phyloP scores from a whole-genome alignment of 2,888 invertebrate genomes.

The Erebia epiphron region DNA sequence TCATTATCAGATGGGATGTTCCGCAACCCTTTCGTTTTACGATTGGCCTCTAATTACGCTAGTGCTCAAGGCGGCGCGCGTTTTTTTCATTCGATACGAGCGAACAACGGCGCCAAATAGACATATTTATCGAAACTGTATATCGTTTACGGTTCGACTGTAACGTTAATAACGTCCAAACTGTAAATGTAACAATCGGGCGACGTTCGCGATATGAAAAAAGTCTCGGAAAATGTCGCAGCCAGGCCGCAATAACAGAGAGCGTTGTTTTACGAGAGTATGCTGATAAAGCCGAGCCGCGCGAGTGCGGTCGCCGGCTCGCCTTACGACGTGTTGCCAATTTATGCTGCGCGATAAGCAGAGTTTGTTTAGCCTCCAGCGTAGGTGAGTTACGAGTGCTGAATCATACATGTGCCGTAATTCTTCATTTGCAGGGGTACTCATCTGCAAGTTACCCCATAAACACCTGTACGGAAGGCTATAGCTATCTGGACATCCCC shows the following conservation, averaged over 20 bases:
- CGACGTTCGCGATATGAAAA: conserved; percentile 73
- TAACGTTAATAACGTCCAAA: conserved; percentile 52
- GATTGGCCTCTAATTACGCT: conserved; percentile 81
- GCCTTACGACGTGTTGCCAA: conserved; percentile 82
- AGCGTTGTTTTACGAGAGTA: conserved; percentile 76
- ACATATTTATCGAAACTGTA: conserved; percentile 73
- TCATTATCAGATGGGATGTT: conserved; percentile 82
- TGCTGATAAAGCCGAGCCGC: conserved; percentile 71
- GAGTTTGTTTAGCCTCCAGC: conserved; percentile 76
- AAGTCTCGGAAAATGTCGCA: conserved; percentile 70
- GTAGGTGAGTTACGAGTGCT: conserved; percentile 65
- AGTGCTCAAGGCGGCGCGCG: conserved; percentile 74
- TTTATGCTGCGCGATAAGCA: conserved; percentile 80
- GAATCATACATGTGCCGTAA: conserved; percentile 58
- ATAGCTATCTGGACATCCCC: background rate
- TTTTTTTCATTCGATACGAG: conserved; percentile 56
- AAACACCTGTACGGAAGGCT: background rate
- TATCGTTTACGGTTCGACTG: conserved; percentile 69
- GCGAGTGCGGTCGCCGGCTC: conserved; percentile 62
- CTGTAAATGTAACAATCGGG: conserved; percentile 34
- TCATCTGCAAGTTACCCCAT: conserved; percentile 18
- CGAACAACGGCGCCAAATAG: conserved; percentile 67
- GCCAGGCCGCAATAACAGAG: conserved; percentile 73
- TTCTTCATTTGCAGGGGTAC: conserved; percentile 43
- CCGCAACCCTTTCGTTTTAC: conserved; percentile 81